phyloP scores from a whole-genome alignment of 2,888 invertebrate genomes.

The Acanthococcus lagerstroemiae region DNA sequence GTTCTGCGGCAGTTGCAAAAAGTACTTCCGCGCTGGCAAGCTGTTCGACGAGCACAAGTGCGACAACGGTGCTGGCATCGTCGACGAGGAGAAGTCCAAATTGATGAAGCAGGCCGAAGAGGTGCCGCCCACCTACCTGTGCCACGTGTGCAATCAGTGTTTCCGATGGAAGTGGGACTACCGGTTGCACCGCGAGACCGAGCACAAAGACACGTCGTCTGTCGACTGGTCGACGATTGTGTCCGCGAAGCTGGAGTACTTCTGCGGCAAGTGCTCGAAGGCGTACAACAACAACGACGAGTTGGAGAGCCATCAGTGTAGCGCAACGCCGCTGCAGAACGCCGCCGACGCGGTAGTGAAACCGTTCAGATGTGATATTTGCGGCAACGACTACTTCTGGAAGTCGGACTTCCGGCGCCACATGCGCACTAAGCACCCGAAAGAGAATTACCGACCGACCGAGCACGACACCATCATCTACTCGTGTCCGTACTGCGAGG shows the following conservation, averaged over 20 bases:
- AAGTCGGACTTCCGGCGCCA: slow-evolving; percentile 1
- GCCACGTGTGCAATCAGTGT: slow-evolving; percentile 3
- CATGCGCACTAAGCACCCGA: background rate
- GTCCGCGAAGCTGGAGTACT: background rate
- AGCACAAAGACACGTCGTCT: background rate
- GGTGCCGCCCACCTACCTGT: background rate
- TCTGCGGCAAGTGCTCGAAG: background rate
- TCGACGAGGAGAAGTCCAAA: background rate
- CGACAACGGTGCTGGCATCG: slow-evolving; percentile 1
- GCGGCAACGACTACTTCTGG: background rate
- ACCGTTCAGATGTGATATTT: background rate
- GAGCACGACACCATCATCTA: background rate
- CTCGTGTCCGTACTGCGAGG: slow-evolving; percentile 18
- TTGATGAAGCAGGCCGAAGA: background rate
- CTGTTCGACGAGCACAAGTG: background rate
- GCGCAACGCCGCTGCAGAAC: background rate
- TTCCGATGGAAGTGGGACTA: slow-evolving; percentile 18
- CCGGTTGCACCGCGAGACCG: background rate
- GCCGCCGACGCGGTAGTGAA: background rate
- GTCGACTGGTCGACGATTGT: background rate
- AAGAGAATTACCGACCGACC: background rate
- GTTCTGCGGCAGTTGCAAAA: background rate
- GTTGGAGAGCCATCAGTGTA: background rate
- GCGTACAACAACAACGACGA: background rate
- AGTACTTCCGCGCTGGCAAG: background rate